Evolutionary conservation across 2,888 invertebrate species (phyloP).

Genomic region (Nomada lathburiana): DNA sequence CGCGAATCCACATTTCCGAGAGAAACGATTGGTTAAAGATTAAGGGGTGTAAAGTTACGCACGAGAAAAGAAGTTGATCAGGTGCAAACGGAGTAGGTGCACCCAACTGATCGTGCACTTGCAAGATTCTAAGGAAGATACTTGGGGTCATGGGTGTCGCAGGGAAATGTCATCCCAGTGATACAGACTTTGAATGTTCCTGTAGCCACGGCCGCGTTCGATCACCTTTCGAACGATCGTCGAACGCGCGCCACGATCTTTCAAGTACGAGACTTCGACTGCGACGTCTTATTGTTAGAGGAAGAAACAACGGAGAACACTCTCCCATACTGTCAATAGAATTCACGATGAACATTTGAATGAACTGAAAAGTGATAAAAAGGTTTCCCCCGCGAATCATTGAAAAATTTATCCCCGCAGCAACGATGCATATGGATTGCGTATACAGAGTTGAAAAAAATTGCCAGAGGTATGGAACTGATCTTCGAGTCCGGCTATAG

Average conservation of each 20-base stretch:
- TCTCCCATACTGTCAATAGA: background rate
- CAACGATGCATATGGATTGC: background rate
- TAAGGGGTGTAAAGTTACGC: background rate
- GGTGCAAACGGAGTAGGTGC: slow-evolving; percentile 35
- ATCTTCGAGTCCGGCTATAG: background rate
- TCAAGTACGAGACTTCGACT: slow-evolving; percentile 28
- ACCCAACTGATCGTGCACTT: slow-evolving; percentile 39
- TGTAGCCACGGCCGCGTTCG: slow-evolving; percentile 62
- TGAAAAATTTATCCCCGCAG: background rate
- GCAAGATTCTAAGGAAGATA: slow-evolving; percentile 65
- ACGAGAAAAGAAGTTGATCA: slow-evolving; percentile 11
- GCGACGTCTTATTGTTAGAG: background rate
- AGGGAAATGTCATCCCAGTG: slow-evolving; percentile 73
- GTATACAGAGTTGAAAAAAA: no score
- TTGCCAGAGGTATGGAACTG: background rate
- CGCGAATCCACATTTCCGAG: background rate
- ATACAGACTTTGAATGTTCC: slow-evolving; percentile 58
- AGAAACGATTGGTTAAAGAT: slow-evolving; percentile 40
- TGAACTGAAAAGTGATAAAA: no score
- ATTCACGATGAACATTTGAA: background rate
- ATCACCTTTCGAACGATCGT: slow-evolving; percentile 63
- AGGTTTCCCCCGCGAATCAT: no score
- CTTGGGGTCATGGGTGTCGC: slow-evolving; percentile 66
- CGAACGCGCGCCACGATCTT: slow-evolving; percentile 30
- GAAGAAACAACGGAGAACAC: slow-evolving; percentile 4